phyloP scores from a whole-genome alignment of 2,888 invertebrate species.

The Amorpha juglandis region DNA sequence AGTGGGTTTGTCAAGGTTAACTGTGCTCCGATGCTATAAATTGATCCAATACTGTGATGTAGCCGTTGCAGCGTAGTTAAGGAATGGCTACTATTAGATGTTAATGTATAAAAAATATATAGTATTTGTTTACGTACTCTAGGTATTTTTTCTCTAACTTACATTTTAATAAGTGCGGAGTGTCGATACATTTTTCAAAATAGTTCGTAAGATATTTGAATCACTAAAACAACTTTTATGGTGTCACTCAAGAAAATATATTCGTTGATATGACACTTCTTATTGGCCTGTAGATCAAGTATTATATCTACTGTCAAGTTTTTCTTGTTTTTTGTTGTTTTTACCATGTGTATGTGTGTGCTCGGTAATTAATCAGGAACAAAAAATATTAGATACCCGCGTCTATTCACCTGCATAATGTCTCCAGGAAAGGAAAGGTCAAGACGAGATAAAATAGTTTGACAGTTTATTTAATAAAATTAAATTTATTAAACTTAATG shows the following conservation, averaged over 20 bases:
- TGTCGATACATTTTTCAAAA: neutral
- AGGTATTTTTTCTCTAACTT: too few species aligned
- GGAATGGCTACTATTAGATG: neutral
- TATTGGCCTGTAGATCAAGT: conserved; percentile 11
- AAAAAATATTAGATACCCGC: too few species aligned
- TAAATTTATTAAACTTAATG: too few species aligned
- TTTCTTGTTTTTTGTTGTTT: too few species aligned
- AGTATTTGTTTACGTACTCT: too few species aligned
- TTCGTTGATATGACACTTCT: neutral
- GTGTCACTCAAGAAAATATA: conserved; percentile 6
- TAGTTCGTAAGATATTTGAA: neutral
- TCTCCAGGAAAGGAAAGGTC: too few species aligned
- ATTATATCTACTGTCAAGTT: neutral
- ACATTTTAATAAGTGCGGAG: too few species aligned
- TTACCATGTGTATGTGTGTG: too few species aligned
- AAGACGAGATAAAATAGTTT: too few species aligned
- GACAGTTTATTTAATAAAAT: too few species aligned
- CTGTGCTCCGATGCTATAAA: conserved; percentile 18
- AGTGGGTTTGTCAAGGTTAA: conserved; percentile 24
- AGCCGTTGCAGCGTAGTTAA: neutral
- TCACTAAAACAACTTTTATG: neutral
- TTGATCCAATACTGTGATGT: conserved; percentile 7
- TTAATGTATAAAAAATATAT: neutral
- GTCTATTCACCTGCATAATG: too few species aligned
- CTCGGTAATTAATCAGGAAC: too few species aligned